Evolutionary conservation across 2,797 vertebrate genomes (phyloP).

Genomic region (Staurois parvus): DNA sequence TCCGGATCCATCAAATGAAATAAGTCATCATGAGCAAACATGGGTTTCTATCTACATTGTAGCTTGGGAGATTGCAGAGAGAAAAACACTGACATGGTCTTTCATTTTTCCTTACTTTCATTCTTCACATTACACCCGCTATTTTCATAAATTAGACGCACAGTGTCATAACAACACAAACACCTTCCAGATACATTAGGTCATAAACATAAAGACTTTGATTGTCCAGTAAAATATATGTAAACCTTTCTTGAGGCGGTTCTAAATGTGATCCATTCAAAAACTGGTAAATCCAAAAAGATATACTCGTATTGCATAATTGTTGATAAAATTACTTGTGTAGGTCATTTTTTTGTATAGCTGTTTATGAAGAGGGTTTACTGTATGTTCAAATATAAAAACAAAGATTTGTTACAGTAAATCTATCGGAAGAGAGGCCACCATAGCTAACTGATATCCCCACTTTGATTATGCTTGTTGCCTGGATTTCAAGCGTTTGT

Average conservation of each 20-base stretch:
- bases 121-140: neutral
- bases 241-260: neutral
- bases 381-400: no score
- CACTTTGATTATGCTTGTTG: no score
- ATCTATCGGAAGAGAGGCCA: no score
- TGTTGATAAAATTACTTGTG: neutral
- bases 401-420: no score
- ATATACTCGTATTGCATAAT: neutral
- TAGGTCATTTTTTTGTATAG: neutral
- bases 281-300: neutral
- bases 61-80: neutral
- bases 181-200: neutral
- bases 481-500: no score
- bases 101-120: no score
- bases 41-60: neutral
- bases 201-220: no score
- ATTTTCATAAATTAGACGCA: neutral
- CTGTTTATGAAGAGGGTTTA: neutral
- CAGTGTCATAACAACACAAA: neutral
- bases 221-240: neutral
- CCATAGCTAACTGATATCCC: no score
- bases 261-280: neutral
- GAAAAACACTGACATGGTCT: neutral
- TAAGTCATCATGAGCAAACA: conserved; percentile 15
- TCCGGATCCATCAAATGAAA: conserved; percentile 25